These are phyloP conservation scores for Channallabes apus DNA, from an alignment of 2,797 vertebrate species.

Conservation along the genomic window DNA sequence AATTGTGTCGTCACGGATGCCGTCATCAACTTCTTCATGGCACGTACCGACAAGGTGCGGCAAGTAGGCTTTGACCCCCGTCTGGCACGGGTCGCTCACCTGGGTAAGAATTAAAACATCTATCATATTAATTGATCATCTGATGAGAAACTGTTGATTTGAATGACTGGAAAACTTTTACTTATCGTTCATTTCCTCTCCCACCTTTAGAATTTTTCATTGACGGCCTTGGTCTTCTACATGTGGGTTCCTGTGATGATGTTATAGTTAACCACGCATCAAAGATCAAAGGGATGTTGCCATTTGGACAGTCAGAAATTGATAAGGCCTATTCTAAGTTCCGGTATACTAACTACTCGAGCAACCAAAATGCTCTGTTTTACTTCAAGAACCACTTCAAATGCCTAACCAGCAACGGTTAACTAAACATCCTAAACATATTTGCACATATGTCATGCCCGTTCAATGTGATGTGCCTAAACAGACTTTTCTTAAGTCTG, in stretches of 20 bases:
- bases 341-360: conserved; percentile 68
- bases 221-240: conserved; percentile 84
- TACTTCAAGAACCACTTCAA: conserved; percentile 90
- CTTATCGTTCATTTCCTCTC: background rate
- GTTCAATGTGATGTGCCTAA: background rate
- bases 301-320: conserved; percentile 74
- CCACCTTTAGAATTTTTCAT: conserved; percentile 84
- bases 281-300: conserved; percentile 71
- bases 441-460: background rate
- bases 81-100: conserved; percentile 76
- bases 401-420: conserved; percentile 78
- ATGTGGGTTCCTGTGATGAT: conserved; percentile 88
- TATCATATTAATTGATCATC: background rate
- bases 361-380: conserved; percentile 67
- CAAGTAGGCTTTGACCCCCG: conserved; percentile 88
- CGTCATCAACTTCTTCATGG: conserved; percentile 92
- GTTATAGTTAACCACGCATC: conserved; percentile 83
- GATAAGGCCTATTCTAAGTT: conserved; percentile 80
- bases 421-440: background rate
- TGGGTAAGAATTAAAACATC: conserved; percentile 73
- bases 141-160: background rate
- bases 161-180: background rate
- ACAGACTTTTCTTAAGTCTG: background rate
- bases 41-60: conserved; percentile 79
- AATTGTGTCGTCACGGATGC: conserved; percentile 88